Evolutionary conservation across 2,113 vertebrate species (phyloP), one percentile per base, ranked within the genome.

Genomic region (Leuciscus idus): DNA sequence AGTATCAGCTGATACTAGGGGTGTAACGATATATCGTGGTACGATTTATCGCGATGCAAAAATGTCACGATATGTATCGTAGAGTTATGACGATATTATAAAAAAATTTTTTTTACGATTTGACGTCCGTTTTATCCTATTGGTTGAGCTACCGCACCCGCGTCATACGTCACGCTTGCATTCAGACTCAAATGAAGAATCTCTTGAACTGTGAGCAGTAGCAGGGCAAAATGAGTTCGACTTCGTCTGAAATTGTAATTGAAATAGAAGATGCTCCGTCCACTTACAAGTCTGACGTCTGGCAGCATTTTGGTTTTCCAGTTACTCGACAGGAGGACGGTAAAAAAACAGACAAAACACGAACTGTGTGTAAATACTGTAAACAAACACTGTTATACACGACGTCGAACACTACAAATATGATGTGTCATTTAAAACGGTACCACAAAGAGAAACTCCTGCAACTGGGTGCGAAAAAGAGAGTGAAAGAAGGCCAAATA

Each of bases 301-400:
- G 36, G 36, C 36, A 39, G 36, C 36, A 39, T 39, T 39, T 39
- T 39, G 36, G 36, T 39, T 39, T 39, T 39, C 36, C 36, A 39
- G 36, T 39, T 39, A 39, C 36, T 39, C 36, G 36, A 39, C 36
- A 39, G 36, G 39, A 77, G 12, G 62, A 76, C 3, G 70, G 80
- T n/a, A 61, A 66, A 62, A 68, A 75, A 6, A 83, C 8, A 76
- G 57, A 83, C 72, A 83, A 68, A 72, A 86, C 78, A 62, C 26
- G 15, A 57, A 62, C 52, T 23, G 50, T 86, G 7, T 86, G 78
- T 52, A 76, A 68, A 87, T 15, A 83, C 59, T 83, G 46, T 33
- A 62, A 73, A 39, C 59, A 26, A 70, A 19, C 9, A 21, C 39
- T 82, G 30, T 4, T 2, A 30, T 82, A 86, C 78, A 86, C 48